Evolutionary conservation across 2,113 vertebrate genomes (phyloP).

Genomic region (Octodon degus): DNA sequence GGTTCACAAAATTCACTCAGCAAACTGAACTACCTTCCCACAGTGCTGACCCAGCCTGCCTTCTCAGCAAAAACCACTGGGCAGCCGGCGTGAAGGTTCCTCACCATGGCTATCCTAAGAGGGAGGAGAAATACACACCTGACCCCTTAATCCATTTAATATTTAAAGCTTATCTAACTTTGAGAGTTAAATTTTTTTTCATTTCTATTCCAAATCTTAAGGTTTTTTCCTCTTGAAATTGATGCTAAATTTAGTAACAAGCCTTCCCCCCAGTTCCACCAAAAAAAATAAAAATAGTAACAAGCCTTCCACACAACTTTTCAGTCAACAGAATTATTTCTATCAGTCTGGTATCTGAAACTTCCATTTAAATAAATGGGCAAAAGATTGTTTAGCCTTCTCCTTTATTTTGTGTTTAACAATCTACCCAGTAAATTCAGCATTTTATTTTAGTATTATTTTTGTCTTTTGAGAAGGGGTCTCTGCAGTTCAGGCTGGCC

Average conservation of each 20-base stretch:
- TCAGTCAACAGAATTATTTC: not conserved
- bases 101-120: not conserved
- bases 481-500: too few species aligned
- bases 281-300: not conserved
- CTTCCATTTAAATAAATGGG: conserved; percentile 60
- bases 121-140: not conserved
- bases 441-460: not conserved
- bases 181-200: conserved; percentile 47
- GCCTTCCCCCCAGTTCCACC: not conserved
- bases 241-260: conserved; percentile 62
- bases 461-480: too few species aligned
- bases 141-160: not conserved
- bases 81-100: conserved; percentile 22
- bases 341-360: conserved; percentile 59
- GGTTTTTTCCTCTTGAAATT: conserved; percentile 48
- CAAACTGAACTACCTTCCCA: conserved; percentile 56
- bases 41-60: conserved; percentile 24
- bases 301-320: conserved; percentile 8
- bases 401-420: not conserved
- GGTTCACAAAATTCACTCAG: conserved; percentile 49
- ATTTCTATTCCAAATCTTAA: conserved; percentile 58
- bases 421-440: conserved; percentile 43
- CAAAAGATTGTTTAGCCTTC: not conserved
- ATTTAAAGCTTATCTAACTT: conserved; percentile 47
- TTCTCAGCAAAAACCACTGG: conserved; percentile 31